These are phyloP conservation scores for Ceraclea dissimilis DNA, from an alignment of 2,888 invertebrate genomes.

Conservation along the genomic window DNA sequence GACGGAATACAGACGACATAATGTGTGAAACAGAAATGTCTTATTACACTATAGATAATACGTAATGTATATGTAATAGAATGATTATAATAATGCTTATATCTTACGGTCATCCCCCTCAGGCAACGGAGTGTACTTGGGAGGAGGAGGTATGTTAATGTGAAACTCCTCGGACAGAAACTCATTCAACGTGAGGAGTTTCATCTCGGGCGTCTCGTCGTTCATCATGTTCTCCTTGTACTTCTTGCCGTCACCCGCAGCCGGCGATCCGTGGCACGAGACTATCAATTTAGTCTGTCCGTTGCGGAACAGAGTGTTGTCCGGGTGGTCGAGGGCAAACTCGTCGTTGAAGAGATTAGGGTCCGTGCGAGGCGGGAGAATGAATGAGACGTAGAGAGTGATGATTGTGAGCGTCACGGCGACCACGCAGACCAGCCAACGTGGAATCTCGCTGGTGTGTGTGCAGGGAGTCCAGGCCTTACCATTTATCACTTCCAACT, in stretches of 20 bases:
- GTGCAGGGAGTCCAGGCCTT: conserved; percentile 22
- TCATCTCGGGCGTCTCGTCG: conserved; percentile 8
- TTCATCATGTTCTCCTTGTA: conserved; percentile 7
- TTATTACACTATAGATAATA: too few relatives aligned
- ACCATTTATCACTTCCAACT: conserved; percentile 15
- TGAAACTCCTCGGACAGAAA: conserved; percentile 23
- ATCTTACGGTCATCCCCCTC: conserved; percentile 9
- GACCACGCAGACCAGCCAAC: conserved; percentile 21
- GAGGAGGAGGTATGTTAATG: conserved; percentile 21
- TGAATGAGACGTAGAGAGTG: conserved; percentile 23
- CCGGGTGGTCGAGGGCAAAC: conserved; percentile 6
- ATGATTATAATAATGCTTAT: too few relatives aligned
- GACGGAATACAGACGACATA: too few relatives aligned
- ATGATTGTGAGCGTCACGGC: conserved; percentile 21
- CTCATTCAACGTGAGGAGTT: conserved; percentile 22
- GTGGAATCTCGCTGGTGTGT: conserved; percentile 19
- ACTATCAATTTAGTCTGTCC: conserved; percentile 12
- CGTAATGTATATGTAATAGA: too few relatives aligned
- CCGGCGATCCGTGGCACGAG: conserved; percentile 13
- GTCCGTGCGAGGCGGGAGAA: conserved; percentile 20
- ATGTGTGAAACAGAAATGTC: too few relatives aligned
- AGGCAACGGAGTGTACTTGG: conserved; percentile 21
- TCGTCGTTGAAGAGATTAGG: conserved; percentile 9
- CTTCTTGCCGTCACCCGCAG: not conserved
- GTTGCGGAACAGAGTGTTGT: conserved; percentile 11